A percentile compares a stretch with the other conserved stretches of the same genome.
Conservation (phyloP, 2,113 vertebrate species). For the Gallinago jamesoni region DNA sequence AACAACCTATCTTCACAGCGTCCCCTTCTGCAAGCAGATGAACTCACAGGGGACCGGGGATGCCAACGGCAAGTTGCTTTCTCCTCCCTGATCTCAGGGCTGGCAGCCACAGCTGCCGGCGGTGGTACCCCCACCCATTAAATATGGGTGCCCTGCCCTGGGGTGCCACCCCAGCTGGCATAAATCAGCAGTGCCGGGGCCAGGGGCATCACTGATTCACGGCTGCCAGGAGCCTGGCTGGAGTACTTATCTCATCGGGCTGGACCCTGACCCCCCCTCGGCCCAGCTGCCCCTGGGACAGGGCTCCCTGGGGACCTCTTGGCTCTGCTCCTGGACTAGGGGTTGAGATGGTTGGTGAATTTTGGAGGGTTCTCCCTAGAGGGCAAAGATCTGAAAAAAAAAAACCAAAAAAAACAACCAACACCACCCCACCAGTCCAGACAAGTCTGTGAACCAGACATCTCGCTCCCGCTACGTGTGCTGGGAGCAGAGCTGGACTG, state of each 20-base stretch:
- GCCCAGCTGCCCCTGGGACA: fast-evolving
- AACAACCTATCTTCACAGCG: background rate
- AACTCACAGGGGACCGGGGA: fast-evolving
- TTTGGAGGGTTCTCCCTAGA: background rate
- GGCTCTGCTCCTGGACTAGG: background rate
- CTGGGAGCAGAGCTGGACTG: background rate
- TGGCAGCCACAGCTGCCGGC: background rate
- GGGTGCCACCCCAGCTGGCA: fast-evolving
- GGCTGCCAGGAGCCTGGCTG: background rate
- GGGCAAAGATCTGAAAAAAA: background rate
- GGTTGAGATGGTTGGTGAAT: fast-evolving
- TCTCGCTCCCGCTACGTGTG: background rate
- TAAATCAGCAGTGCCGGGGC: background rate
- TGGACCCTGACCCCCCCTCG: fast-evolving
- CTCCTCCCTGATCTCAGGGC: background rate
- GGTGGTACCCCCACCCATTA: background rate
- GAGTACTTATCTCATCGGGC: background rate
- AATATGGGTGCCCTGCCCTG: background rate
- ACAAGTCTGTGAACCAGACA: background rate
- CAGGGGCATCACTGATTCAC: background rate
- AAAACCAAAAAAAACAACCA: background rate
- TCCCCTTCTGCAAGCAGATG: background rate
- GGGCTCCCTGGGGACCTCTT: background rate
- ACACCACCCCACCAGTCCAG: background rate
- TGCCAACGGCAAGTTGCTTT: fast-evolving